Conservation (phyloP, 2,113 vertebrate genomes). For the Spea multiplicata region DNA sequence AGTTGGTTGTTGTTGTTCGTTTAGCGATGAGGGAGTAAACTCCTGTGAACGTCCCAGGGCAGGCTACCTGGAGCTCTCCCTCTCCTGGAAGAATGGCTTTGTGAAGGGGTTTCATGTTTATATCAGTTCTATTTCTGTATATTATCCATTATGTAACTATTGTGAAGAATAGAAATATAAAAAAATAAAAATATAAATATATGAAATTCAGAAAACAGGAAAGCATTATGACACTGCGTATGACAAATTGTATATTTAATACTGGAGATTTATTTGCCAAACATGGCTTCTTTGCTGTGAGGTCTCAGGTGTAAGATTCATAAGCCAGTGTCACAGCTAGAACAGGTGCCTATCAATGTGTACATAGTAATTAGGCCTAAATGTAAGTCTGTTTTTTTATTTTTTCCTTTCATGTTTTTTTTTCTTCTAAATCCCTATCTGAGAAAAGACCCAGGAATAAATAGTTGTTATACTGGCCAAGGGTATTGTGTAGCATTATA, state of each 20-base stretch:
- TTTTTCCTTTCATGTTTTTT: slow-evolving; percentile 63
- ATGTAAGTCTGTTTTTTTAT: slow-evolving; percentile 76
- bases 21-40: too few relatives aligned
- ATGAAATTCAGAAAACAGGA: slow-evolving; percentile 37
- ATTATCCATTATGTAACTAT: too few relatives aligned
- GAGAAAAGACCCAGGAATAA: slow-evolving; percentile 84
- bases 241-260: slow-evolving; percentile 57
- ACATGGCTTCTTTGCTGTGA: slow-evolving; percentile 80
- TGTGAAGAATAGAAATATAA: too few relatives aligned
- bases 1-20: too few relatives aligned
- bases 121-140: too few relatives aligned
- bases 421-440: slow-evolving; percentile 77
- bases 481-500: slow-evolving; percentile 80
- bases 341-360: slow-evolving; percentile 87
- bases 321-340: slow-evolving; percentile 78
- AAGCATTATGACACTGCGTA: slow-evolving; percentile 38
- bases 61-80: too few relatives aligned
- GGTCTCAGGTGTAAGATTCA: slow-evolving; percentile 92
- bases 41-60: too few relatives aligned
- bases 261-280: slow-evolving; percentile 75
- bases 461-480: slow-evolving; percentile 82
- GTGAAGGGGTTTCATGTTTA: too few relatives aligned
- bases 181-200: too few relatives aligned
- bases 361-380: slow-evolving; percentile 92
- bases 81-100: too few relatives aligned